A percentile compares a stretch with the other conserved stretches of the same genome.
Conservation (phyloP, 2,113 vertebrate genomes). For the Jacana jacana region DNA sequence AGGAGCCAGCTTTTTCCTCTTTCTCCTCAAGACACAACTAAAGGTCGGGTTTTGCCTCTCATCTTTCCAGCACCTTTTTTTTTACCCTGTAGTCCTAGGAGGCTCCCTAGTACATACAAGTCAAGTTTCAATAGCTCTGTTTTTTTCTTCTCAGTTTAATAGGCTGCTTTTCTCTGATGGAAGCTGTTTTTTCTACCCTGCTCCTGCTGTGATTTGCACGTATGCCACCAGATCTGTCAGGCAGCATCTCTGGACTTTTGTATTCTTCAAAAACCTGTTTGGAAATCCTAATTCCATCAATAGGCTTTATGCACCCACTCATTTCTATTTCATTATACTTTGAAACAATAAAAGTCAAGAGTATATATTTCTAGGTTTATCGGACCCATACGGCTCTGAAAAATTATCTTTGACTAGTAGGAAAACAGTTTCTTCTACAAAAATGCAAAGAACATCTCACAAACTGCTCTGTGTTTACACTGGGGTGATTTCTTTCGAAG, state of each 20-base stretch:
- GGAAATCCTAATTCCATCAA: neutral
- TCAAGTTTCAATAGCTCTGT: neutral
- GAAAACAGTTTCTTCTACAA: neutral
- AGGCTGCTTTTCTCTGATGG: neutral
- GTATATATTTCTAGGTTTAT: neutral
- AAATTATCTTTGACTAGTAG: neutral
- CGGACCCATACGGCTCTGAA: neutral
- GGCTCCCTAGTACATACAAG: neutral
- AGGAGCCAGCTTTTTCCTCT: neutral
- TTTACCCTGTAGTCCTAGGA: neutral
- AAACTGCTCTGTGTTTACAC: neutral
- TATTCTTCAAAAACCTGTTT: neutral
- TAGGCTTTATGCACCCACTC: neutral
- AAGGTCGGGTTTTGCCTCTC: neutral
- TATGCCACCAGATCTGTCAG: neutral
- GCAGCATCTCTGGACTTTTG: neutral
- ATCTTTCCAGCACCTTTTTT: neutral
- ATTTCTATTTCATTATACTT: neutral
- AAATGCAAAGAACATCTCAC: neutral
- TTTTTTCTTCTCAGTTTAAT: neutral
- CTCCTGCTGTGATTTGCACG: neutral
- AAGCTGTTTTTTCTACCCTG: neutral
- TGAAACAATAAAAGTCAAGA: neutral
- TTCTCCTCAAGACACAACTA: neutral
- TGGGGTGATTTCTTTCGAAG: neutral